Conservation (phyloP, 2,797 vertebrate genomes). For the Rhynchotus rufescens region DNA sequence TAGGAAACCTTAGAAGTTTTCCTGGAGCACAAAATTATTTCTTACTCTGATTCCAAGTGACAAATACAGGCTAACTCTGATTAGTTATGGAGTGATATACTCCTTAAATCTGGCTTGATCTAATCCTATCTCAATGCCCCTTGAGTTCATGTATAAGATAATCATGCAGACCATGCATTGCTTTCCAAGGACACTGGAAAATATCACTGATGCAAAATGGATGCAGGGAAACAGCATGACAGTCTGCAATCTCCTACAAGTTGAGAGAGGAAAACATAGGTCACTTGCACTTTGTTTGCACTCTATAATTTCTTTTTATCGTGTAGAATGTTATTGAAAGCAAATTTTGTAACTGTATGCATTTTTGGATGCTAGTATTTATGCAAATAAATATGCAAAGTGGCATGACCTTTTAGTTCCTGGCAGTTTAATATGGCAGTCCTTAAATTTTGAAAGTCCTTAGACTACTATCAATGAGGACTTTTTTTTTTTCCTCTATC, state of each 20-base stretch:
- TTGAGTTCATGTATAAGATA: neutral
- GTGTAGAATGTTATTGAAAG: neutral
- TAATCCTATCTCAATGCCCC: neutral
- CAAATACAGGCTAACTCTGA: neutral
- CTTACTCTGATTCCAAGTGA: neutral
- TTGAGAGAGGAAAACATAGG: neutral
- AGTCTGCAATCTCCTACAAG: neutral
- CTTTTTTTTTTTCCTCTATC: neutral
- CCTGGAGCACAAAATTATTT: neutral
- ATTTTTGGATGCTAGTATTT: slow-evolving; percentile 1
- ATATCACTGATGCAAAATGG: neutral
- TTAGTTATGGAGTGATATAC: neutral
- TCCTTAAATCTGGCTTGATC: neutral
- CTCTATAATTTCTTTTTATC: neutral
- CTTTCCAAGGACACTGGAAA: neutral
- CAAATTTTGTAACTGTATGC: neutral
- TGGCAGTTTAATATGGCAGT: neutral
- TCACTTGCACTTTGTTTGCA: neutral
- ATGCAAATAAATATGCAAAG: slow-evolving; percentile 63
- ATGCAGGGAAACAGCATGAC: neutral
- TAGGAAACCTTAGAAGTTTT: neutral
- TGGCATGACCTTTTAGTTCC: neutral
- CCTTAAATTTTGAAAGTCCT: neutral
- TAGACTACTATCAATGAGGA: neutral
- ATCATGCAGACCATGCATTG: neutral